Base-by-base conservation (phyloP, 2,113 vertebrate species). In the Axis porcinus region DNA sequence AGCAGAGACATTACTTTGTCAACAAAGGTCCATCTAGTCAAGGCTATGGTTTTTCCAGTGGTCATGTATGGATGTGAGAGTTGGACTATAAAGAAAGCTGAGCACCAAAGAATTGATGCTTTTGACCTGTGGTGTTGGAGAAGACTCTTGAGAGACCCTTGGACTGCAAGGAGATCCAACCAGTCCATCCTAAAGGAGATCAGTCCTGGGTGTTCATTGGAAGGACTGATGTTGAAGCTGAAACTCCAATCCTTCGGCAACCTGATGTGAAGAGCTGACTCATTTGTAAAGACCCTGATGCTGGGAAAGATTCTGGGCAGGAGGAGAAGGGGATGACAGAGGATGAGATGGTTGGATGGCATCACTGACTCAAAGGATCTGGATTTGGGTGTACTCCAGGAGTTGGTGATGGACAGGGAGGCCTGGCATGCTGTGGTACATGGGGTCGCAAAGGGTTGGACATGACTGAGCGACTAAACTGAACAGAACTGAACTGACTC, bases 41-140 rank as follows among this genome's bases (percentile, higher is more conserved):
- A 67, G 62, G 33, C 33, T 19, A n/a, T 19, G 16, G 16, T 17
- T 67, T 67, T 67, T n/a, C 62, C 16, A n/a, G 33, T 5, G 16
- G 62, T 67, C 62, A 67, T n/a, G 64, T 36, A 36, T 19, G 16
- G 16, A 67, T 67, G 16, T n/a, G 33, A 36, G 1, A 67, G 64
- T 67, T n/a, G 64, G 16, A 67, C 64, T 67, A 19, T 67, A 10
- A 36, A 67, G 33, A 67, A 19, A 21, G 33, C 64, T n/a, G 33
- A 67, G 33, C 0, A 1, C 33, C 2, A 4, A 67, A 67, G 64
- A n/a, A 67, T 19, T 1, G 17, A n/a, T 67, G 4, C 2, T 67
- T n/a, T 67, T 67, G 16, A 67, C n/a, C 33, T 67, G 64, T 67
- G 64, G 64, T 67, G 64, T 10, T 67, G 64, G 33, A 67, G 16